phyloP scores from a whole-genome alignment of 2,888 invertebrate genomes.

The Epiblema foenella region DNA sequence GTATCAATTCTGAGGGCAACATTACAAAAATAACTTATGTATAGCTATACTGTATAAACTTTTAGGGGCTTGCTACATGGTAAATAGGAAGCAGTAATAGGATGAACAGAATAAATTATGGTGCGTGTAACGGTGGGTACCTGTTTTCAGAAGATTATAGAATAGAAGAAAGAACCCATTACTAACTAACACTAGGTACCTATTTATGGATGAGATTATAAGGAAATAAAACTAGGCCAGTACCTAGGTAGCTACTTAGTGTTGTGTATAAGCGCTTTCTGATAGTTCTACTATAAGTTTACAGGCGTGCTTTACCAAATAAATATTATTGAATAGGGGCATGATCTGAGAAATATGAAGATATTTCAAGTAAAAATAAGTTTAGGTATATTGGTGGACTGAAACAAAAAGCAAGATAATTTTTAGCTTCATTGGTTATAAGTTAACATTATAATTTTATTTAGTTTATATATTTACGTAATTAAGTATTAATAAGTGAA shows the following conservation, averaged over 20 bases:
- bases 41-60: neutral
- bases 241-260: conserved; percentile 22
- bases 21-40: neutral
- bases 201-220: neutral
- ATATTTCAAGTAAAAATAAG: neutral
- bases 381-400: conserved; percentile 6
- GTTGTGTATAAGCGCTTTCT: neutral
- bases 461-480: conserved; percentile 34
- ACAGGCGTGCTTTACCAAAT: conserved; percentile 11
- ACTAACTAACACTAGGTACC: neutral
- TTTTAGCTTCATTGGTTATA: neutral
- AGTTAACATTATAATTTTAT: conserved; percentile 29
- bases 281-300: neutral
- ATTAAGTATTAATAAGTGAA: conserved; percentile 43
- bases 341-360: neutral
- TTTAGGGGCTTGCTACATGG: neutral
- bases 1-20: neutral
- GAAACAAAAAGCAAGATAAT: conserved; percentile 15
- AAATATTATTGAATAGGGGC: conserved; percentile 1
- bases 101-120: neutral
- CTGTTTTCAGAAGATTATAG: conserved; percentile 2
- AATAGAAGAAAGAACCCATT: neutral
- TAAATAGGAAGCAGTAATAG: neutral
- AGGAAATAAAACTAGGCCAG: conserved; percentile 24
- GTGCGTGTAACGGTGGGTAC: conserved; percentile 7